Conservation (phyloP, 2,113 vertebrate genomes). For the Colaptes auratus region DNA sequence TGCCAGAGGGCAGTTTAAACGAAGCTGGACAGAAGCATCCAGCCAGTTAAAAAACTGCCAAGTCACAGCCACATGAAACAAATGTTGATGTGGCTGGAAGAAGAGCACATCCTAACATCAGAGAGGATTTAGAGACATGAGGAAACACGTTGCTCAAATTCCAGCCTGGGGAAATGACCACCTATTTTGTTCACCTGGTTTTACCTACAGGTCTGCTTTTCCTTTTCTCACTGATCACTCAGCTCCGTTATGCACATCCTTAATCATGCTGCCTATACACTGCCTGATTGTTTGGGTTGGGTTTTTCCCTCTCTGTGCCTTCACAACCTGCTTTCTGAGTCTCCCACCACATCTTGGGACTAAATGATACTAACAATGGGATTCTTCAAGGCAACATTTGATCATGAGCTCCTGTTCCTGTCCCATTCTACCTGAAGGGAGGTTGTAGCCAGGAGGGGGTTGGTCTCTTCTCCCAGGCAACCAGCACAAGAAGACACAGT, state of each 20-base stretch:
- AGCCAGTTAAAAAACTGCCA: neutral
- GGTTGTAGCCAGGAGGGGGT: no score
- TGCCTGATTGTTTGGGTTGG: accelerated
- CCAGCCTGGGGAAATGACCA: neutral
- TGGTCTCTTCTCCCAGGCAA: no score
- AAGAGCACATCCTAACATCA: neutral
- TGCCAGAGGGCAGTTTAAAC: slow-evolving; percentile 2
- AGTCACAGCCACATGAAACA: neutral
- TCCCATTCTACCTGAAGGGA: no score
- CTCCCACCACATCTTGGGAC: neutral
- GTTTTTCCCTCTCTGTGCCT: neutral
- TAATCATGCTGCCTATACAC: neutral
- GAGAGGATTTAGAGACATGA: neutral
- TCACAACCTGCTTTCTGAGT: neutral
- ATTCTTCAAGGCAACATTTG: neutral
- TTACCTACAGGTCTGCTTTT: neutral
- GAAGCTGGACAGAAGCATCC: neutral
- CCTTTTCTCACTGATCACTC: neutral
- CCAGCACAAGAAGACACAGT: no score
- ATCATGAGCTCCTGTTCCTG: neutral
- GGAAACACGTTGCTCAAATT: neutral
- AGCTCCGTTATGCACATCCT: neutral
- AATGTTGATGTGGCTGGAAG: neutral
- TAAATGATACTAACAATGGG: neutral
- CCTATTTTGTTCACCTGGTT: neutral